A percentile compares a stretch with the other conserved stretches of the same genome.
Evolutionary conservation across 2,888 invertebrate species (phyloP).

Genomic region (Laothoe populi): DNA sequence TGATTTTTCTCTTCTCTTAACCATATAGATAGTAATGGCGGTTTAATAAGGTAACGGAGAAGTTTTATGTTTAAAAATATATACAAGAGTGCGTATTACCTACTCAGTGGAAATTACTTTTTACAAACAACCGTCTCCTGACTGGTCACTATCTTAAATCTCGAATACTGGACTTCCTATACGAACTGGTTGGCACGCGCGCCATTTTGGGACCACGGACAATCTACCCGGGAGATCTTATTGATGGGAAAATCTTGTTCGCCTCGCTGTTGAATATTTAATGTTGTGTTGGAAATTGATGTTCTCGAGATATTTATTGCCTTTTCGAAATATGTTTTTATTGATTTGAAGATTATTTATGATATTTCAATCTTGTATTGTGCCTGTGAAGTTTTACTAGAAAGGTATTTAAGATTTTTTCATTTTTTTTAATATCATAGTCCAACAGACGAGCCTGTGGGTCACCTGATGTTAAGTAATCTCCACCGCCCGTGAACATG

Average conservation of each 20-base stretch:
- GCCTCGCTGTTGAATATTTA: constrained; percentile 50
- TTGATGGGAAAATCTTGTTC: constrained; percentile 52
- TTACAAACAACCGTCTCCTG: constrained; percentile 24
- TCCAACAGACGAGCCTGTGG: too few species aligned
- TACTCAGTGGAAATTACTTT: constrained; percentile 30
- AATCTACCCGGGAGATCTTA: constrained; percentile 44
- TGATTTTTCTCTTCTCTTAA: too few species aligned
- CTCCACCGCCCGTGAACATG: too few species aligned
- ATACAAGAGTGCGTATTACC: neutral
- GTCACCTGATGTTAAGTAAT: too few species aligned
- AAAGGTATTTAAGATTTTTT: too few species aligned
- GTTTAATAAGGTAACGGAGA: too few species aligned
- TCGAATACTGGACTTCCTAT: constrained; percentile 28
- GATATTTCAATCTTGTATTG: neutral
- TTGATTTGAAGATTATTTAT: constrained; percentile 8
- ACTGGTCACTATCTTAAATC: constrained; percentile 39
- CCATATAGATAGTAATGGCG: too few species aligned
- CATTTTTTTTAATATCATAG: too few species aligned
- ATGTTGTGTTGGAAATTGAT: constrained; percentile 31
- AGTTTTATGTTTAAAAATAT: neutral
- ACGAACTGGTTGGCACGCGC: constrained; percentile 39
- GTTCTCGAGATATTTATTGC: constrained; percentile 14
- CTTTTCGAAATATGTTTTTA: constrained; percentile 3
- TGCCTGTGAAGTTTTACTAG: too few species aligned
- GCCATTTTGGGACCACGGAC: constrained; percentile 47